These are phyloP conservation scores for Vireo griseus DNA, from an alignment of 2,797 vertebrate genomes.

Conservation along the genomic window DNA sequence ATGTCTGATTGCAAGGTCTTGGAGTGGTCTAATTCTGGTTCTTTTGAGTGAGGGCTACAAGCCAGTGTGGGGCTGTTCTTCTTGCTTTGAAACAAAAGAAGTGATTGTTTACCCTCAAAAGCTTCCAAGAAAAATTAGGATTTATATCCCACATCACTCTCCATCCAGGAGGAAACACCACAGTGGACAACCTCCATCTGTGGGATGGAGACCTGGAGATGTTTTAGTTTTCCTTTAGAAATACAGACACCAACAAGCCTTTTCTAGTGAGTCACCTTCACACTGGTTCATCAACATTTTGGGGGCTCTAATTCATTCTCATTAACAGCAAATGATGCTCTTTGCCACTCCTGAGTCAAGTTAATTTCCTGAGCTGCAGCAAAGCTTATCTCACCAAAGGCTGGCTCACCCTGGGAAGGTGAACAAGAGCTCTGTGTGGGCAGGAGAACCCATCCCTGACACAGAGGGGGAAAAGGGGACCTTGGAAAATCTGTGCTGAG, in stretches of 20 bases:
- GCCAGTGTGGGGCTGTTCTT: background rate
- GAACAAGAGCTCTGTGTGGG: background rate
- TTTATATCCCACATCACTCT: background rate
- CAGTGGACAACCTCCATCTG: background rate
- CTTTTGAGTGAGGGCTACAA: background rate
- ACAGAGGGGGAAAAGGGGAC: background rate
- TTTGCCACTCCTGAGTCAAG: background rate
- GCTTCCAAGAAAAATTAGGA: background rate
- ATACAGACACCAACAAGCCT: background rate
- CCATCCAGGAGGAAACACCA: background rate
- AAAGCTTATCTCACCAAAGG: background rate
- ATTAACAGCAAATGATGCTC: background rate
- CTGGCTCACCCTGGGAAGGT: background rate
- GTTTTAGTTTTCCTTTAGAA: background rate
- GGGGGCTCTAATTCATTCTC: background rate
- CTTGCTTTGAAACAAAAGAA: background rate
- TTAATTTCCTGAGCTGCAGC: background rate
- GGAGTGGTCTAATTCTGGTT: background rate
- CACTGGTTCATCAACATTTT: background rate
- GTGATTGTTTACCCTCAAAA: background rate
- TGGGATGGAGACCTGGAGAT: background rate
- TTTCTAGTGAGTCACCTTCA: background rate
- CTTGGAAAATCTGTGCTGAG: background rate
- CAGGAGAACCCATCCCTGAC: background rate
- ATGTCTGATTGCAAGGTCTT: background rate